A percentile compares a stretch with the other conserved stretches of the same genome.
These are phyloP conservation scores for Coenobita brevimanus DNA, from an alignment of 1,140 invertebrate genomes.

Conservation along the genomic window DNA sequence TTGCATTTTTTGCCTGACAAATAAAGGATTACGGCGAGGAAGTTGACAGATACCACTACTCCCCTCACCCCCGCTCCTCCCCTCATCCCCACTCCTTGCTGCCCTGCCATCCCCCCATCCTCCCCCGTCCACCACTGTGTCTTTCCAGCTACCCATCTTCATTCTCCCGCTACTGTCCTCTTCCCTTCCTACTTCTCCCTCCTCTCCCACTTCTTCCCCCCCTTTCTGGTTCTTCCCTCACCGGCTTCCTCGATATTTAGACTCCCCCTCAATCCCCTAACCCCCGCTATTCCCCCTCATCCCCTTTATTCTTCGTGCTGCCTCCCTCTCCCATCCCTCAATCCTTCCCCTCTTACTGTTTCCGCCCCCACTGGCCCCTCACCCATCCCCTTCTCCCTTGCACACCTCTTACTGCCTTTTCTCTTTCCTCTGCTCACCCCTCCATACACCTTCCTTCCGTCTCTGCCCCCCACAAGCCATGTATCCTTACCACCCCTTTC, in stretches of 20 bases:
- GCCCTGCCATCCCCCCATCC: background rate
- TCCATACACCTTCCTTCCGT: too few relatives aligned
- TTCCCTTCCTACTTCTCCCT: too few relatives aligned
- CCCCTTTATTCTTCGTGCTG: background rate
- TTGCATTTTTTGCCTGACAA: slow-evolving; percentile 35
- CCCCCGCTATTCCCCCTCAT: background rate
- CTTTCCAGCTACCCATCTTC: too few relatives aligned
- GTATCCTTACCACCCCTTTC: too few relatives aligned
- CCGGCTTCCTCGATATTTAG: too few relatives aligned
- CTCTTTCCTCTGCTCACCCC: background rate
- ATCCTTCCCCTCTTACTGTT: background rate
- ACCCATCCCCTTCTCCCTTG: background rate
- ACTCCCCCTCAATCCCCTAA: background rate
- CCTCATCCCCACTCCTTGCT: background rate
- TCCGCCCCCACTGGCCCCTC: background rate
- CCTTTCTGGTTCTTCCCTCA: too few relatives aligned
- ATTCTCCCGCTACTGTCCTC: too few relatives aligned
- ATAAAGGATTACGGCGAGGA: slow-evolving; percentile 39
- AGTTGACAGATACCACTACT: slow-evolving; percentile 23
- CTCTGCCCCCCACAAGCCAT: too few relatives aligned
- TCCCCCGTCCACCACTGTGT: too few relatives aligned
- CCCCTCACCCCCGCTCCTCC: background rate
- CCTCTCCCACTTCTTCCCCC: too few relatives aligned
- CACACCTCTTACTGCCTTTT: slow-evolving; percentile 4
- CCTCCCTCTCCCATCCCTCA: background rate